Base-by-base conservation (phyloP, 1,140 invertebrate species). In the Pogonomyrmex californicus region DNA sequence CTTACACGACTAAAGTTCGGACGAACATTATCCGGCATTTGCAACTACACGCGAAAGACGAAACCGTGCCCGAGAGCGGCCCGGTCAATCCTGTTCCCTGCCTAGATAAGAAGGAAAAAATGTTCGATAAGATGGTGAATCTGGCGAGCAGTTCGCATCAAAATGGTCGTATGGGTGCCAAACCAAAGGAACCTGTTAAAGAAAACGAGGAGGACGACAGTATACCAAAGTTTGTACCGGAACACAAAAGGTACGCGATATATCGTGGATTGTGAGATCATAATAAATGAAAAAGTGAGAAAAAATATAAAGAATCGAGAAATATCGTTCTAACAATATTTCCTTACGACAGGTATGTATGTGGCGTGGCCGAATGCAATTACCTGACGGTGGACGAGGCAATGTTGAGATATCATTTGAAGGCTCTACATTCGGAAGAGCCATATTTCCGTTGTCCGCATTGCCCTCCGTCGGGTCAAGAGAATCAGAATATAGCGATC, bases 101-200 rank as follows among this genome's bases (percentile, higher is more conserved):
- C 93, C 94, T 98, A 30, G 97, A 97, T 68, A 97, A 97, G 49
- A 97, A 97, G 81, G 97, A 98, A 91, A 96, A 96, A 87, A 97
- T 98, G 96, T 98, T 98, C 92, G 97, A 98, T 92, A 98, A 97
- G 93, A 98, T 98, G 98, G 96, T 97, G 0, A 98, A 98, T 93
- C 94, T 98, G 17, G 97, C 98, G 0, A 96, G 96, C 36, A 97
- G 97, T 92, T 97, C 97, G 1, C 96, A 97, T 87, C 95, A 95
- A 66, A 95, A 95, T 75, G 95, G 96, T 49, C 90, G 95, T 51
- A 96, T 96, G 95, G 93, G 95, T 5, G 91, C 78, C 0, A 91
- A 93, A 49, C 1, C 63, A 0, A 95, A 94, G 36, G 91, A 94
- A 71, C 60, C 76, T 38, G 38, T 66, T 4, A 91, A 87, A 78